Percentiles rank a stretch among this genome's conserved stretches.
phyloP scores from a whole-genome alignment of 2,113 vertebrate genomes.

The Cyprinus carpio region DNA sequence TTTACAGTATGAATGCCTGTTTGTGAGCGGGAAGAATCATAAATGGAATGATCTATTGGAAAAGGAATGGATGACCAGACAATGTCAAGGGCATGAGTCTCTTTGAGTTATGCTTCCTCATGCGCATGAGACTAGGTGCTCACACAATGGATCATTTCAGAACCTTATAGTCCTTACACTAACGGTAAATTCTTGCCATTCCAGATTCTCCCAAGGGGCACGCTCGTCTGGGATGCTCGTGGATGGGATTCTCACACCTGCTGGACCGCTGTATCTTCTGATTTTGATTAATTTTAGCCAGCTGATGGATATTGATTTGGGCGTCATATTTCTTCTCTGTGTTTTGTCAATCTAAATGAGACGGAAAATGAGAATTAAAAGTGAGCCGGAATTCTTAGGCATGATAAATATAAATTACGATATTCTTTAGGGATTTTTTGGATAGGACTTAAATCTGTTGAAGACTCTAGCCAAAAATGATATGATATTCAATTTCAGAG shows the following conservation, averaged over 20 bases:
- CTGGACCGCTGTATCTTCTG: conserved; percentile 5
- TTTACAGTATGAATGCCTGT: conserved; percentile 47
- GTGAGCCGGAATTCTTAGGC: neutral
- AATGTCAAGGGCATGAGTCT: conserved; percentile 38
- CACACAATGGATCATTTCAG: conserved; percentile 7
- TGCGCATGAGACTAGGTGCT: conserved; percentile 8
- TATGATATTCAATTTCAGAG: conserved; percentile 25
- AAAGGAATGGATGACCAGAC: conserved; percentile 42
- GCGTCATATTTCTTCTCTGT: neutral
- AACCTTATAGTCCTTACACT: conserved; percentile 6
- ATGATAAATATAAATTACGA: neutral
- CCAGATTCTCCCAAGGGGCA: conserved; percentile 32
- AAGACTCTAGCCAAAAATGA: neutral
- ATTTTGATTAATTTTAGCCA: conserved; percentile 15
- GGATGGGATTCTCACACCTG: conserved; percentile 32
- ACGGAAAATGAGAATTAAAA: conserved; percentile 24
- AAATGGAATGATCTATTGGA: conserved; percentile 43
- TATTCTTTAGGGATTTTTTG: conserved; percentile 9
- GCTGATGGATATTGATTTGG: neutral
- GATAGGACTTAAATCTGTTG: neutral
- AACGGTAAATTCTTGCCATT: conserved; percentile 42
- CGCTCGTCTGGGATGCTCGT: neutral
- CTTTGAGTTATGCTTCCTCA: conserved; percentile 26
- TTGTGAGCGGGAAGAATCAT: conserved; percentile 51
- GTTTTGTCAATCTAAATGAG: conserved; percentile 24